Base-by-base conservation (phyloP, 1,140 invertebrate species). In the Eupristina koningsbergeri region DNA sequence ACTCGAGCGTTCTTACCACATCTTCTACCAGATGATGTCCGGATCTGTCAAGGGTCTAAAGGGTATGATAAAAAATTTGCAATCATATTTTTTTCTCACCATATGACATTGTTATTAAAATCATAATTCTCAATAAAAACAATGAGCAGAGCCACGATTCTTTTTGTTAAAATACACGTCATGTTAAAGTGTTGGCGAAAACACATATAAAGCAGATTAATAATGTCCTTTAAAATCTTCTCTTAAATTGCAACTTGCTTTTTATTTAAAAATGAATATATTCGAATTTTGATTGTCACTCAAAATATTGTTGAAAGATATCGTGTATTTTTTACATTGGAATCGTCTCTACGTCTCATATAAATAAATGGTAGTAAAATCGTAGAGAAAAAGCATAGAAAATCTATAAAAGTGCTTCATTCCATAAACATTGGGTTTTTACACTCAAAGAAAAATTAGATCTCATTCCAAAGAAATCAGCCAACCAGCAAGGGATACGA, bases 1-100 rank as follows among this genome's bases (percentile, higher is more conserved):
- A 86, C 94, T 98, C 88, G 99, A 99, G 94, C 96, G 99, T 93
- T 99, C 99, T 88, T 99, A 99, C 95, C 99, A 99, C 93, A 99
- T 99, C 93, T 99, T 99, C 97, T 99, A 99, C 95, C 99, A 99
- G 93, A 96, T 99, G 91, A 98, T 99, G 97, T 99, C 98, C 89
- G 97, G 97, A 86, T 94, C 96, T 86, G 96, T 99, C 64, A 88
- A 94, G 61, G 95, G 95, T 87, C 93, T 99, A 84, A 98, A 98
- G 94, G 96, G 98, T 98, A 95, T 94, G 93, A 90, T 53, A 0
- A 22, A 47, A 58, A 17, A 41, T 3, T 78, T 71, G 36, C 47
- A 34, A 61, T 74, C 47, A 81, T 22, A 73, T 13, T 36, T 8
- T 47, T 41, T n/a, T 17, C 22, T 26, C n/a, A n/a, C n/a, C 26